phyloP scores from a whole-genome alignment of 1,140 invertebrate species.

The Pseudoatta argentina region DNA sequence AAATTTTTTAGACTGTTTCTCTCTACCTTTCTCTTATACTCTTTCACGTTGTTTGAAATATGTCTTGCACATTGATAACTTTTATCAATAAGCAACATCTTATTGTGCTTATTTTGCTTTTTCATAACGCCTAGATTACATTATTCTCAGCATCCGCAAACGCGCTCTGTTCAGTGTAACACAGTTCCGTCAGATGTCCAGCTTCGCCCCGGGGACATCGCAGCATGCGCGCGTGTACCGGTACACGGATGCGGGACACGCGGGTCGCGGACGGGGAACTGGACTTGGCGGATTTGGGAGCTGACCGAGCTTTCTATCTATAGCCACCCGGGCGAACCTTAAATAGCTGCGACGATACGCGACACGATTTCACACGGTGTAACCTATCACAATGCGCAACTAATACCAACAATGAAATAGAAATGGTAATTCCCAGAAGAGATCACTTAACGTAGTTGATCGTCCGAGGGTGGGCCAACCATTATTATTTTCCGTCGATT shows the following conservation, averaged over 20 bases:
- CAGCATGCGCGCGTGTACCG: constrained; percentile 19
- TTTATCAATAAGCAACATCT: not conserved
- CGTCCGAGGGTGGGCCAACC: not conserved
- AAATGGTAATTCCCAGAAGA: not conserved
- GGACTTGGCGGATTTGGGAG: constrained; percentile 77
- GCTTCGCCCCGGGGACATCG: constrained; percentile 18
- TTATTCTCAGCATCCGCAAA: not conserved
- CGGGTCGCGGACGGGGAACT: constrained; percentile 56
- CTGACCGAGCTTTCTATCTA: constrained; percentile 84
- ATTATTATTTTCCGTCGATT: not conserved
- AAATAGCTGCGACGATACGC: constrained; percentile 81
- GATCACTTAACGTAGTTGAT: not conserved
- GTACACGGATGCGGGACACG: constrained; percentile 18
- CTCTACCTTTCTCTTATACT: not conserved
- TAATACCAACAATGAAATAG: constrained; percentile 4
- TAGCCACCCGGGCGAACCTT: constrained; percentile 84
- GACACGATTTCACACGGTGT: constrained; percentile 57
- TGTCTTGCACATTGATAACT: not conserved
- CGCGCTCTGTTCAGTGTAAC: not conserved
- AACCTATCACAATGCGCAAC: constrained; percentile 61
- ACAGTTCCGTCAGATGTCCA: constrained; percentile 12
- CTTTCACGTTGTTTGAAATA: not conserved
- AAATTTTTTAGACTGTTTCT: not conserved
- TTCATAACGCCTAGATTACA: not conserved
- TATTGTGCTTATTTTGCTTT: not conserved